Conservation (phyloP, 2,113 vertebrate species). For the Pholis gunnellus region DNA sequence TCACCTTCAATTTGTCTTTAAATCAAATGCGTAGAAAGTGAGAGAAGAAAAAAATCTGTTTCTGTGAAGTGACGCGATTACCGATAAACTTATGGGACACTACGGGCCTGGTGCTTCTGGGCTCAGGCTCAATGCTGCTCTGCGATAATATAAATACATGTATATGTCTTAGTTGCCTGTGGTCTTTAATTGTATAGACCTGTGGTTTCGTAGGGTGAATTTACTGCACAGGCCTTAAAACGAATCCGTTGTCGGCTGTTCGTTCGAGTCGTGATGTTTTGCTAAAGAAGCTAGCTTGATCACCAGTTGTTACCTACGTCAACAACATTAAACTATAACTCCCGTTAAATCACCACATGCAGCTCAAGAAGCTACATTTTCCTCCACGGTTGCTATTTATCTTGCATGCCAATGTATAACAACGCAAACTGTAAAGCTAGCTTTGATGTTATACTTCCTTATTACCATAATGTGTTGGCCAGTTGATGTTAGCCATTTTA, state of each 20-base stretch:
- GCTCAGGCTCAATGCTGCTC: background rate
- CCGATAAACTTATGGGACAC: slow-evolving; percentile 42
- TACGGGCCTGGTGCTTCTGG: slow-evolving; percentile 40
- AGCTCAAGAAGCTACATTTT: background rate
- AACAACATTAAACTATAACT: slow-evolving; percentile 16
- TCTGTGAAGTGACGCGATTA: slow-evolving; percentile 44
- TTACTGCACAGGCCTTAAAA: background rate
- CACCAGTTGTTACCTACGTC: slow-evolving; percentile 73
- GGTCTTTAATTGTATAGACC: rapidly evolving
- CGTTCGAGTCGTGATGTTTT: slow-evolving; percentile 24
- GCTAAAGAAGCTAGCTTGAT: slow-evolving; percentile 35
- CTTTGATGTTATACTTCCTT: background rate
- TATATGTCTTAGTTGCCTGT: background rate
- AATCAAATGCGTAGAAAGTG: too few relatives aligned
- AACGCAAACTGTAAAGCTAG: too few relatives aligned
- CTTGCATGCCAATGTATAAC: rapidly evolving
- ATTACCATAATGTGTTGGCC: background rate
- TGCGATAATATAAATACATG: too few relatives aligned
- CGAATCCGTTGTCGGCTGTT: background rate
- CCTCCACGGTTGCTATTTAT: rapidly evolving
- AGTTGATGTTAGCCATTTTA: slow-evolving; percentile 9
- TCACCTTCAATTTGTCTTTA: background rate
- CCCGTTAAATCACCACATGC: background rate
- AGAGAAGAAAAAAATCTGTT: background rate
- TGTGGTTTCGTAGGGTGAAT: background rate